Evolutionary conservation across 2,888 invertebrate species (phyloP), one percentile per base, ranked within the genome.

Genomic region (Archips crataeganus): DNA sequence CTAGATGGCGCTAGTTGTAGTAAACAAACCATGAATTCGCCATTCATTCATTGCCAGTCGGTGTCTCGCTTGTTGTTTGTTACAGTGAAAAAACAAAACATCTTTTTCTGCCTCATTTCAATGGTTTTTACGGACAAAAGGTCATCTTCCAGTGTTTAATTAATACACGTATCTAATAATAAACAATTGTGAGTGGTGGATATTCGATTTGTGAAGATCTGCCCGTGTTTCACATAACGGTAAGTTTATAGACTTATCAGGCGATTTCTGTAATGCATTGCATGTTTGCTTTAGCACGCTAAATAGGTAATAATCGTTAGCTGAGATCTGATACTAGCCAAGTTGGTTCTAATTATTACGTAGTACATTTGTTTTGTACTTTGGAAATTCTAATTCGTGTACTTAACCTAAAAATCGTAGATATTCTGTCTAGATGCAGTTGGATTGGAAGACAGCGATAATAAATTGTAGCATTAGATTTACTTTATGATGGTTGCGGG

Each of bases 11-110:
- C 45, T 63, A 74, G 39, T 13, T 4, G 69, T 74, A 70, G 70
- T 74, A 74, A 74, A 74, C 74, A 74, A 70, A 74, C 69, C 39
- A 62, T 65, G 51, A 72, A 65, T 51, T 74, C 69, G 74, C 70
- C 65, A 60, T 63, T 47, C 73, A 73, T 70, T 74, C 74, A 74
- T 65, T 70, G 73, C 59, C 34, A 69, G 73, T 57, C 42, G 47
- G 67, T 62, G 32, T 36, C 47, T 62, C 36, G 36, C 73, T 72
- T 72, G 54, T 57, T 73, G 73, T 74, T 57, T 73, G 73, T 74
- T 49, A 70, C 60, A 45, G 49, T 69, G 32, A 45, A 39, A 69
- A 61, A 74, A 49, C 64, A 70, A 74, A 65, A 69, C 51, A 51
- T 64, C 63, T 65, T 61, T 66, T 72, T 70, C 64, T 68, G 68